Percentiles rank a stretch among this genome's conserved stretches.
Evolutionary conservation across 2,113 vertebrate species (phyloP).

Genomic region (Phocoena sinus): DNA sequence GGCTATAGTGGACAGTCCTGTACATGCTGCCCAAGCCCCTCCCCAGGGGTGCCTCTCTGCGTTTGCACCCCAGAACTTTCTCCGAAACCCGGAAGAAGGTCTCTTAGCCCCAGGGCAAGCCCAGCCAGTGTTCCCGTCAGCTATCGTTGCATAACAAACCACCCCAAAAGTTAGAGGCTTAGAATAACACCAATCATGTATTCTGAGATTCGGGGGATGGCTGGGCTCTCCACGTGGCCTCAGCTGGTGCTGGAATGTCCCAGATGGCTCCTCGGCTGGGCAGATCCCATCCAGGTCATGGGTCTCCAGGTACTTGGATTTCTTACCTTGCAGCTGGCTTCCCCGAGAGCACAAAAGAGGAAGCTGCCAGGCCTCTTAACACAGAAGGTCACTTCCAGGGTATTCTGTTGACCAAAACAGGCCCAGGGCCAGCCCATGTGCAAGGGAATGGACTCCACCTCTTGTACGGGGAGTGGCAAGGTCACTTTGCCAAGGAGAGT

Average conservation of each 20-base stretch:
- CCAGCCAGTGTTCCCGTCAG: background rate
- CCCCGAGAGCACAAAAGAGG: background rate
- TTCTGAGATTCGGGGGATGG: background rate
- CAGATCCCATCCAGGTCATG: background rate
- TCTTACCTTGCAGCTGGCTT: background rate
- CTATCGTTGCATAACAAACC: background rate
- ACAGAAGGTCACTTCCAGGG: background rate
- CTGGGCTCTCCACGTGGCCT: background rate
- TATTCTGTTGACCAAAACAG: background rate
- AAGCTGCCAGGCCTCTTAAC: background rate
- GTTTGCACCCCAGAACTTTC: background rate
- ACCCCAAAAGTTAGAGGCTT: background rate
- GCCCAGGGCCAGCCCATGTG: background rate
- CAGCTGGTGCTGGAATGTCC: background rate
- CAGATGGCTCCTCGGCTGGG: background rate
- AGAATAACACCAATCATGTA: background rate
- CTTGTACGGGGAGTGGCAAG: background rate
- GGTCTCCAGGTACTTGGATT: background rate
- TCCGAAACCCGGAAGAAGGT: background rate
- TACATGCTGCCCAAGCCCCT: background rate
- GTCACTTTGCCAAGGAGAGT: background rate
- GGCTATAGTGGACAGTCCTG: background rate
- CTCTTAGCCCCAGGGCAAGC: background rate
- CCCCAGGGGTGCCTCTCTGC: background rate
- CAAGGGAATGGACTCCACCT: background rate